Evolutionary conservation across 2,797 vertebrate species (phyloP), one percentile per base, ranked within the genome.

Genomic region (Pantherophis alleghaniensis): DNA sequence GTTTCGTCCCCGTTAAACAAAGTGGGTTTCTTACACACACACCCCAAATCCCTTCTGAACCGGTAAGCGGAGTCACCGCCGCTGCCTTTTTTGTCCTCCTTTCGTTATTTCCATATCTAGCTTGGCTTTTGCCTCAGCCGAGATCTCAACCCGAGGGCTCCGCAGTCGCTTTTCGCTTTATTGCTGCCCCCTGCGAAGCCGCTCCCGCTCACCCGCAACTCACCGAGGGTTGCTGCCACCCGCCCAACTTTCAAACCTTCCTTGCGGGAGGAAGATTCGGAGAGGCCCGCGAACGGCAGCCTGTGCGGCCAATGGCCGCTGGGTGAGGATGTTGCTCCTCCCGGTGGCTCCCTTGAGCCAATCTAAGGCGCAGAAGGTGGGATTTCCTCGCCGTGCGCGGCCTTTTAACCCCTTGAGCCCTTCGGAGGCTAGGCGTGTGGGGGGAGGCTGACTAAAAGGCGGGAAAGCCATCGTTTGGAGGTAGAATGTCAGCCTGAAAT

Each of bases 221-320:
- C 89, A 57, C 89, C 89, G 1, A 14, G 5, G 60, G 26, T 12
- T 63, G n/a, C 47, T 26, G 22, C 47, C 59, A 86, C 88, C 92
- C 92, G 60, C 92, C 79, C 79, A 12, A 22, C 61, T 51, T 93
- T 93, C 83, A 91, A 91, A 91, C 9, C 13, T 10, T 37, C 12
- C 53, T 74, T 5, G 16, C 10, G 1, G 11, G 28, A 47, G 28
- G 51, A 10, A 32, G 24, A 53, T 56, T 7, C 74, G 6, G 7
- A 12, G 37, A 79, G 7, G 11, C 11, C 11, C 12, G 10, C 26
- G 20, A 93, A 22, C 13, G 20, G 20, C 92, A 88, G 37, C 55
- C 3, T 0, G 0, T 6, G 4, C 6, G 37, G 90, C 92, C 92
- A 93, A 88, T 88, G 60, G 11, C 11, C n/a, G 37, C 26, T 47